phyloP scores from a whole-genome alignment of 2,888 invertebrate genomes.

The Callyntrura guangdongensis region DNA sequence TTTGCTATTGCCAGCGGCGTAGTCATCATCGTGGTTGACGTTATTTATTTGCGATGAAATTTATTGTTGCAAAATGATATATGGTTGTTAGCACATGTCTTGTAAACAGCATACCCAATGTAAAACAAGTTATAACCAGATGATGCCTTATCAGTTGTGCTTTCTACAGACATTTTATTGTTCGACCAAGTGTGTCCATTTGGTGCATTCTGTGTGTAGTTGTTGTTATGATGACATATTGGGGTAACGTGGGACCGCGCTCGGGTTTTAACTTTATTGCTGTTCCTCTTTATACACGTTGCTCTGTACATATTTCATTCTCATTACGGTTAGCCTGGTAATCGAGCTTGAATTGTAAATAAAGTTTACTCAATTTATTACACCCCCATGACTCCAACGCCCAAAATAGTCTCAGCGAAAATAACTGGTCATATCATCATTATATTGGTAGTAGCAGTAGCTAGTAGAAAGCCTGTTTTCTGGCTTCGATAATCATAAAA shows the following conservation, averaged over 20 bases:
- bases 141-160: too few relatives aligned
- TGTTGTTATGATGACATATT: neutral
- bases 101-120: too few relatives aligned
- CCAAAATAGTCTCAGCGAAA: neutral
- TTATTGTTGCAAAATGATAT: constrained; percentile 31
- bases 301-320: neutral
- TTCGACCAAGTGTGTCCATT: neutral
- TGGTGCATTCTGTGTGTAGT: neutral
- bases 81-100: neutral
- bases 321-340: neutral
- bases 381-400: neutral
- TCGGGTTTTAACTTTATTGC: too few relatives aligned
- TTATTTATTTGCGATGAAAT: constrained; percentile 19
- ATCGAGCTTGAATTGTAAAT: neutral
- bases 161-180: neutral
- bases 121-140: too few relatives aligned
- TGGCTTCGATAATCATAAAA: constrained; percentile 25
- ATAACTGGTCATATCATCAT: neutral
- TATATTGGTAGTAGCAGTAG: neutral
- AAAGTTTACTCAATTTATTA: neutral
- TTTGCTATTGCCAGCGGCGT: neutral
- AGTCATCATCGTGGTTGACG: neutral
- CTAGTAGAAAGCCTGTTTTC: neutral
- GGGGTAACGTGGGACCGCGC: neutral
- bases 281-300: neutral